Conservation (phyloP, 2,888 invertebrate species). For the Onthophagus sagittarius region DNA sequence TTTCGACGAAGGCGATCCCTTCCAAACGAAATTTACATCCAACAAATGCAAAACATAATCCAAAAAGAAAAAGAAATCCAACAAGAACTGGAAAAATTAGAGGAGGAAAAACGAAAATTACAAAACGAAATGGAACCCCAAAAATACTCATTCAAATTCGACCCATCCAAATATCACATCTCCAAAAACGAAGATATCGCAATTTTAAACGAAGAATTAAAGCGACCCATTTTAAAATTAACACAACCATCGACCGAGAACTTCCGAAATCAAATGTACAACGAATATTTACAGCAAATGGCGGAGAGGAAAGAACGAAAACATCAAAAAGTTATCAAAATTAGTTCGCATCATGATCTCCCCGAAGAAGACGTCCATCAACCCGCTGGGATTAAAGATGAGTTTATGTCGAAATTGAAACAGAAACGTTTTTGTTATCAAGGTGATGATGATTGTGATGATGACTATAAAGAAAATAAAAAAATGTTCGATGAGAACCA, state of each 20-base stretch:
- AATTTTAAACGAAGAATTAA: conserved; percentile 33
- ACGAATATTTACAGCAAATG: conserved; percentile 77
- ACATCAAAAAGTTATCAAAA: conserved; percentile 75
- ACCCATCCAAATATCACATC: conserved; percentile 48
- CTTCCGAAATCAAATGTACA: conserved; percentile 77
- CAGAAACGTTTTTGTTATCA: conserved; percentile 57
- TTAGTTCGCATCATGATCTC: conserved; percentile 57
- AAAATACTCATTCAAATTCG: conserved; percentile 49
- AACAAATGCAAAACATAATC: conserved; percentile 62
- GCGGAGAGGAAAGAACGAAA: conserved; percentile 74
- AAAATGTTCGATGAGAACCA: conserved; percentile 37
- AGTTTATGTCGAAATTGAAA: conserved; percentile 74
- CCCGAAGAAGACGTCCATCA: conserved; percentile 41
- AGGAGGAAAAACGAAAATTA: conserved; percentile 53
- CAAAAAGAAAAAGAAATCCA: conserved; percentile 67
- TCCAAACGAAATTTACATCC: conserved; percentile 61
- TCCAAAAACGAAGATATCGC: conserved; percentile 52
- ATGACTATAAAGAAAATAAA: conserved; percentile 32
- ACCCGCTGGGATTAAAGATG: conserved; percentile 62
- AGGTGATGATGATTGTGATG: conserved; percentile 61
- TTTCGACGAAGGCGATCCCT: conserved; percentile 54
- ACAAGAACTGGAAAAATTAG: conserved; percentile 60
- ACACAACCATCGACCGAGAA: conserved; percentile 54
- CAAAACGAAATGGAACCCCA: conserved; percentile 40
- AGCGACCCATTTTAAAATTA: conserved; percentile 20